Conservation (phyloP, 2,113 vertebrate genomes). For the Brachirus orientalis region DNA sequence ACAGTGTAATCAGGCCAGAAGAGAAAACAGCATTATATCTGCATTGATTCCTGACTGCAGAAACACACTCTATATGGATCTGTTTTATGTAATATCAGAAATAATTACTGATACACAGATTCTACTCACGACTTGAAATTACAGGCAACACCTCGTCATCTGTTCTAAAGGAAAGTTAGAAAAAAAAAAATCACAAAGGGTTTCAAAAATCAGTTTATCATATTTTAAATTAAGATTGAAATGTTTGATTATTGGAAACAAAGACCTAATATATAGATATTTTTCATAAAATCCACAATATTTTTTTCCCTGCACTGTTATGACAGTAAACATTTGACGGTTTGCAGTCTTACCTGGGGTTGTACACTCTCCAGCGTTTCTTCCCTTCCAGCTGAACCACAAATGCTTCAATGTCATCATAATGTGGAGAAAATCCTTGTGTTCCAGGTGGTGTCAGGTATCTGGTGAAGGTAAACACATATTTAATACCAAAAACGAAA, state of each 20-base stretch:
- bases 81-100: no score
- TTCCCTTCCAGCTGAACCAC: conserved; percentile 95
- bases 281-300: no score
- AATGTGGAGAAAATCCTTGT: conserved; percentile 97
- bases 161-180: conserved; percentile 58
- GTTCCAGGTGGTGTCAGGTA: conserved; percentile 94
- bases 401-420: conserved; percentile 97
- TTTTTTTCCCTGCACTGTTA: no score
- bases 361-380: conserved; percentile 95
- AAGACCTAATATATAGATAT: no score
- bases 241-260: no score
- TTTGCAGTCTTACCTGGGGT: conserved; percentile 79
- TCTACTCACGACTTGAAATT: conserved; percentile 83
- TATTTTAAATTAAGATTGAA: no score
- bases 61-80: background rate
- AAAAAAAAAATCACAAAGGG: conserved; percentile 4
- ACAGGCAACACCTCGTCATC: conserved; percentile 79
- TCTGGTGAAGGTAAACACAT: conserved; percentile 51
- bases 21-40: no score
- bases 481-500: background rate
- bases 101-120: background rate
- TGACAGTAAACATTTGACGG: background rate
- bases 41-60: no score
- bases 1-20: no score
- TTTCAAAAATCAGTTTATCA: background rate